Percentiles rank a stretch among this genome's conserved stretches.
phyloP scores from a whole-genome alignment of 2,113 vertebrate species.

The Etia nguti region DNA sequence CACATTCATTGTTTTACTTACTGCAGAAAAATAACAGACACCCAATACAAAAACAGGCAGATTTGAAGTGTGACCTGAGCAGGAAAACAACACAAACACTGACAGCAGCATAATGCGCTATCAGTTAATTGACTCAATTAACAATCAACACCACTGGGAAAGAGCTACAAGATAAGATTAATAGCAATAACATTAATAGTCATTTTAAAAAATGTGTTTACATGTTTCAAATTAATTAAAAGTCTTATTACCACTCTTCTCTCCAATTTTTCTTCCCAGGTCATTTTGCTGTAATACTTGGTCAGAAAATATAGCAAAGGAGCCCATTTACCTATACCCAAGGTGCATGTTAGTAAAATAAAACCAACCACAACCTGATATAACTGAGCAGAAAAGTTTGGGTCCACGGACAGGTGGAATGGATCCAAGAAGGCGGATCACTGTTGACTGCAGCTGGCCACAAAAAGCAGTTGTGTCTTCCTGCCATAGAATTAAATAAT shows the following conservation, averaged over 20 bases:
- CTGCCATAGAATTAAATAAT: not conserved
- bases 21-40: not conserved
- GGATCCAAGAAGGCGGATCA: not conserved
- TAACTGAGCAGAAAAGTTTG: not conserved
- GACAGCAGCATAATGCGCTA: not conserved
- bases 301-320: not conserved
- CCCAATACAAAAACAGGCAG: not conserved
- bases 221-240: not conserved
- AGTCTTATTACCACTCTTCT: not conserved
- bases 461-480: not conserved
- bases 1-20: not conserved
- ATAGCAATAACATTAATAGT: not conserved
- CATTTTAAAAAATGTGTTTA: not conserved
- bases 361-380: not conserved
- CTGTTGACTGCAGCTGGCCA: not conserved
- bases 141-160: not conserved
- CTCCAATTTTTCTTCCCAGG: not conserved
- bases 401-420: not conserved
- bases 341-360: not conserved
- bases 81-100: not conserved
- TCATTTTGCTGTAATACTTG: not conserved
- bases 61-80: not conserved
- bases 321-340: not conserved
- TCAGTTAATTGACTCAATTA: not conserved
- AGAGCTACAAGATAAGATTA: not conserved